phyloP scores from a whole-genome alignment of 2,797 vertebrate genomes.

The Rhinogobio ventralis region DNA sequence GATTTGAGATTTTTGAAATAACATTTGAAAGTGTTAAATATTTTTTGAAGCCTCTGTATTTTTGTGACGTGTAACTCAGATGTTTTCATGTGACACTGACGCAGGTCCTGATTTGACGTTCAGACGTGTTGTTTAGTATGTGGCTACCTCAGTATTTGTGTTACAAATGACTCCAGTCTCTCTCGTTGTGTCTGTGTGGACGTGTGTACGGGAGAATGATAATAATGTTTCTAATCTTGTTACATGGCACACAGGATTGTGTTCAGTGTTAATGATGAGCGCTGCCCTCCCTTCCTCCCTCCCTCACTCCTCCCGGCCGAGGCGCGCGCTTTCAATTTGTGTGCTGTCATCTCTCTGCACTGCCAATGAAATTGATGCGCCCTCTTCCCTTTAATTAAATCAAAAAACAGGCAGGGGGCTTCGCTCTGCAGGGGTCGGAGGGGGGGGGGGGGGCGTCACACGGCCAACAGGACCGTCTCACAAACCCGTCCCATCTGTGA shows the following conservation, averaged over 20 bases:
- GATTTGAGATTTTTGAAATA: not conserved
- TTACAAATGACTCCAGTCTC: not conserved
- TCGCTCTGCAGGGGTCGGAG: conserved; percentile 60
- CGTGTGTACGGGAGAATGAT: conserved; percentile 70
- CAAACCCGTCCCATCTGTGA: conserved; percentile 58
- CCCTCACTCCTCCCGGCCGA: conserved; percentile 66
- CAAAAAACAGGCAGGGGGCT: conserved; percentile 74
- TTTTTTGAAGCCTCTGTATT: not conserved
- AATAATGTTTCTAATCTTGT: conserved; percentile 84
- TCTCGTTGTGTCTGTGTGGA: conserved; percentile 51
- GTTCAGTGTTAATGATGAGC: conserved; percentile 80
- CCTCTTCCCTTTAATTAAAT: conserved; percentile 83
- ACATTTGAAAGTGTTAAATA: not conserved
- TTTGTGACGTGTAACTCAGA: not conserved
- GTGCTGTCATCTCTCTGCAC: conserved; percentile 81
- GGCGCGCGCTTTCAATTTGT: conserved; percentile 85
- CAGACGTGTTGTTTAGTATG: not conserved
- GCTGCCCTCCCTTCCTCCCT: conserved; percentile 62
- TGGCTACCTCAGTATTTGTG: not conserved
- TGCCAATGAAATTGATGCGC: conserved; percentile 77
- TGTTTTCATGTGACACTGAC: not conserved
- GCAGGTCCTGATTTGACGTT: not conserved
- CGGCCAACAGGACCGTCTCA: conserved; percentile 63
- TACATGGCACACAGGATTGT: conserved; percentile 81
- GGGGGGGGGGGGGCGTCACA: conserved; percentile 44